phyloP scores from a whole-genome alignment of 2,113 vertebrate species.

The Heterotilapia buettikoferi region DNA sequence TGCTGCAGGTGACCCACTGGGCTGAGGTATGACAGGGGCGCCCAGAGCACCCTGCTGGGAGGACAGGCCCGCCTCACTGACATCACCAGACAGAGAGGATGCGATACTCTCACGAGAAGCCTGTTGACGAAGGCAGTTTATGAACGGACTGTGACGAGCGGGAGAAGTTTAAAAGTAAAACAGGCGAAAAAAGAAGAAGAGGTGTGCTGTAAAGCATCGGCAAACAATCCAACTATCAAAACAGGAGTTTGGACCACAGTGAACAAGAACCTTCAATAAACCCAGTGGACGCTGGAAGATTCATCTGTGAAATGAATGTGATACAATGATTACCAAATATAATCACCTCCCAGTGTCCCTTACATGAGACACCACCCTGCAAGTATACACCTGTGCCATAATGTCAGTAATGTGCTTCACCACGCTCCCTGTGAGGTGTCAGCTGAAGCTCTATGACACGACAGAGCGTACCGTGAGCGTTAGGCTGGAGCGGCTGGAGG shows the following conservation, averaged over 20 bases:
- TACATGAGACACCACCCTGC: neutral
- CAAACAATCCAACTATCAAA: neutral
- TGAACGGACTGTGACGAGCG: neutral
- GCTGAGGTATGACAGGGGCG: conserved; percentile 80
- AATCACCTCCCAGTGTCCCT: neutral
- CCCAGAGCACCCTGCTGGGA: conserved; percentile 84
- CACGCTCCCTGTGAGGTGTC: neutral
- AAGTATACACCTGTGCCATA: neutral
- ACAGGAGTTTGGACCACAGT: neutral
- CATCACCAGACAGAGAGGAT: conserved; percentile 73
- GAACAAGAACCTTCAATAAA: neutral
- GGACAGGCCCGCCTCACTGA: conserved; percentile 81
- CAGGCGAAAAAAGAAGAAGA: neutral
- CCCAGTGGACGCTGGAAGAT: neutral
- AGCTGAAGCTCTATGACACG: neutral
- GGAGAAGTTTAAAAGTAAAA: neutral
- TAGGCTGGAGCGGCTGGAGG: conserved; percentile 57
- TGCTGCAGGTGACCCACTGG: conserved; percentile 65
- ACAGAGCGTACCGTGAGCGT: conserved; percentile 33
- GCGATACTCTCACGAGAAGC: conserved; percentile 66
- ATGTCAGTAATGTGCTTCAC: neutral
- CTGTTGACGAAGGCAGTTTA: conserved; percentile 9
- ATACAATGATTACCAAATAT: neutral
- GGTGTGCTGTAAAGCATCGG: neutral
- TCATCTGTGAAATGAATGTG: neutral